A percentile compares a stretch with the other conserved stretches of the same genome.
Evolutionary conservation across 35 echinoderm and acorn worm genomes (phyloP).

Genomic region (Apostichopus japonicus): DNA sequence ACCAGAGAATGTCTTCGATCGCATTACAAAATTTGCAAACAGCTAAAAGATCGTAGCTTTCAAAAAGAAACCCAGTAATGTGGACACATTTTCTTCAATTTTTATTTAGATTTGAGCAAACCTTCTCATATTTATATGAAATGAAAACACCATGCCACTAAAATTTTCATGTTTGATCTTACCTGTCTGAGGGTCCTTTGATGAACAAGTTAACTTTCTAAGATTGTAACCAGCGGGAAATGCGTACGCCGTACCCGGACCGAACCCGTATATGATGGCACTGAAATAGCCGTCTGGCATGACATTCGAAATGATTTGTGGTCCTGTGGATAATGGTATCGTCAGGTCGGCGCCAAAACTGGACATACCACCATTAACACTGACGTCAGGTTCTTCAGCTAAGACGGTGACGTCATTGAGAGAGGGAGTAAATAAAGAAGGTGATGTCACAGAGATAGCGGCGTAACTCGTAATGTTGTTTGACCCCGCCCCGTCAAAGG

Average conservation of each 20-base stretch:
- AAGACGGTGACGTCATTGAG: conserved; percentile 64
- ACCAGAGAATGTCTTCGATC: too few species aligned
- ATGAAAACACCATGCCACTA: too few species aligned
- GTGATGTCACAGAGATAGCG: conserved; percentile 72
- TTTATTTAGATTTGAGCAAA: too few species aligned
- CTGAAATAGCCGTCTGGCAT: conserved; percentile 48
- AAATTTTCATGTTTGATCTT: background rate
- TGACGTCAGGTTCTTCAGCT: conserved; percentile 28
- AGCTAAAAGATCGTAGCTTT: too few species aligned
- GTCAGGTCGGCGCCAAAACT: conserved; percentile 70
- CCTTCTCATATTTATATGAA: too few species aligned
- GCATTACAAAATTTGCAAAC: too few species aligned
- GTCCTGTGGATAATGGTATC: conserved; percentile 47
- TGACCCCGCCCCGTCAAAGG: conserved; percentile 56
- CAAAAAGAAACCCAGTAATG: too few species aligned
- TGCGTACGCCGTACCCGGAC: conserved; percentile 69
- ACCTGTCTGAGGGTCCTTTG: conserved; percentile 77
- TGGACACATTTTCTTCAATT: too few species aligned
- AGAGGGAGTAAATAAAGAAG: conserved; percentile 58
- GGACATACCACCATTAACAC: conserved; percentile 32
- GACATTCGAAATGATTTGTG: conserved; percentile 64
- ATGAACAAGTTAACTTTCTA: conserved; percentile 66
- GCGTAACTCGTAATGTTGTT: conserved; percentile 59
- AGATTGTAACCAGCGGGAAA: conserved; percentile 78
- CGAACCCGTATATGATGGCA: conserved; percentile 77